These are phyloP conservation scores for Pseudobourletiella spinata DNA, from an alignment of 1,140 invertebrate species.

Conservation along the genomic window DNA sequence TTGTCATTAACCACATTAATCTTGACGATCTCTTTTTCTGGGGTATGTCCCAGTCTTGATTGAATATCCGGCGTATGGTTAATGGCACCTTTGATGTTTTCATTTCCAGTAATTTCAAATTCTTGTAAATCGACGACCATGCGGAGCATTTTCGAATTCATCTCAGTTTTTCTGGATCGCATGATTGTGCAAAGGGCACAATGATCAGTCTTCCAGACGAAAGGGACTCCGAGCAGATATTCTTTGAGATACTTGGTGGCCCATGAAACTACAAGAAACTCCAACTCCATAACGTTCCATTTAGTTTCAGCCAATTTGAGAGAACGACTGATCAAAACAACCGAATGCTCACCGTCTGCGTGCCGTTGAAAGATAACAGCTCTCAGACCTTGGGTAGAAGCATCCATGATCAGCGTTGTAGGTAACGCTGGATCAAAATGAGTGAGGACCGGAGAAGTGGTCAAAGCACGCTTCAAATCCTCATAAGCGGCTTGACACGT, in stretches of 20 bases:
- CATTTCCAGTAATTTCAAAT: neutral
- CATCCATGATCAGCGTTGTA: constrained; percentile 1
- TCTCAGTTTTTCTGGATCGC: constrained; percentile 2
- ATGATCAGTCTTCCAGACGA: constrained; percentile 4
- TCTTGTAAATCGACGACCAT: constrained; percentile 2
- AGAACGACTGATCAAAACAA: neutral
- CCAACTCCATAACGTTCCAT: constrained; percentile 1
- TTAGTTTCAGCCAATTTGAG: neutral
- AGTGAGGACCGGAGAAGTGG: neutral
- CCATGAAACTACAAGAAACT: neutral
- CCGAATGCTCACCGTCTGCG: constrained; percentile 1
- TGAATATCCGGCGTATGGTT: neutral
- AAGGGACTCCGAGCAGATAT: neutral
- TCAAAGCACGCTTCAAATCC: neutral
- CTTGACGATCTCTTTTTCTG: too few species aligned
- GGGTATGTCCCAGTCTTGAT: too few species aligned
- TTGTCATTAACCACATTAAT: too few species aligned
- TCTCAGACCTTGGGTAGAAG: neutral
- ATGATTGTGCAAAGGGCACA: constrained; percentile 2
- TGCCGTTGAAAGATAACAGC: constrained; percentile 1
- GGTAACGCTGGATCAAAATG: constrained; percentile 11
- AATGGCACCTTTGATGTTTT: neutral
- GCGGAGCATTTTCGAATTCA: constrained; percentile 1
- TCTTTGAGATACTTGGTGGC: neutral
- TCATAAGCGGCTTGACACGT: neutral